phyloP scores from a whole-genome alignment of 2,888 invertebrate genomes.

The Acanthosepion lycidas region DNA sequence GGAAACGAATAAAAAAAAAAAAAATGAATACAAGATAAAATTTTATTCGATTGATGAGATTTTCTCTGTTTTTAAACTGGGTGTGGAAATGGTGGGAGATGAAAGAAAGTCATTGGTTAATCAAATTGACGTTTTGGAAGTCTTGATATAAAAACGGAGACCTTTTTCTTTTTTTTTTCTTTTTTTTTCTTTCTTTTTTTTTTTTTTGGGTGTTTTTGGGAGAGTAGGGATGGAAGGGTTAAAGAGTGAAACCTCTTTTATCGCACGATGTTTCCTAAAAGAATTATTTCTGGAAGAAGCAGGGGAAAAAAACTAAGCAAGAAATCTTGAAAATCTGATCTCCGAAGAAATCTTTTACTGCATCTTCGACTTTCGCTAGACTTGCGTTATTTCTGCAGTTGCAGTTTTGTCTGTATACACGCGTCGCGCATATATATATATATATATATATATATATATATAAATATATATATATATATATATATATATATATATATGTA shows the following conservation, averaged over 20 bases:
- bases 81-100: no score
- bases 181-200: no score
- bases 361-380: neutral
- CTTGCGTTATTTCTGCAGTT: neutral
- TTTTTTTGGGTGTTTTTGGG: neutral
- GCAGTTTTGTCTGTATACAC: neutral
- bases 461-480: neutral
- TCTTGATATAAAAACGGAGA: no score
- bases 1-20: no score
- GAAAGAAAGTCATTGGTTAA: no score
- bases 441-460: neutral
- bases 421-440: neutral
- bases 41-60: no score
- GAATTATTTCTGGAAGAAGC: neutral
- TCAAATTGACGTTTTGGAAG: no score
- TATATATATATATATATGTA: neutral
- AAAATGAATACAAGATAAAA: no score
- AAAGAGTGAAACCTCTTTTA: neutral
- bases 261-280: neutral
- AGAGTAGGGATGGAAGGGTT: neutral
- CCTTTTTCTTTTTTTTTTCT: no score
- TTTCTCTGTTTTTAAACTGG: no score
- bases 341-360: neutral
- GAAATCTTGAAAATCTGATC: neutral
- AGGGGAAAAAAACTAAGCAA: neutral